A percentile compares a stretch with the other conserved stretches of the same genome.
phyloP scores from a whole-genome alignment of 2,113 vertebrate genomes.

The Anhinga anhinga region DNA sequence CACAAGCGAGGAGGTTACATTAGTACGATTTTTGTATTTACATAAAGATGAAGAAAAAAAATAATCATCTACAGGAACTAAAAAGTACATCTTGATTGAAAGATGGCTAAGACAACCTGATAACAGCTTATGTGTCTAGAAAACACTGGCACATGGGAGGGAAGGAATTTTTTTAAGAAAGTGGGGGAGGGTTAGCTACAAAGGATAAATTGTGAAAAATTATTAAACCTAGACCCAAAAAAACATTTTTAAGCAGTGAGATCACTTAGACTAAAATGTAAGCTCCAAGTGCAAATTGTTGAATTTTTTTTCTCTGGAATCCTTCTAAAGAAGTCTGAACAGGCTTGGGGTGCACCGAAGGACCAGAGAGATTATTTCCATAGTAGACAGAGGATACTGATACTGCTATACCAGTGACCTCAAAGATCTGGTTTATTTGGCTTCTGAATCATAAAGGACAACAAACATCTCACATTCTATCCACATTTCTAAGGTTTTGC shows the following conservation, averaged over 20 bases:
- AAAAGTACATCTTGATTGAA: slow-evolving; percentile 66
- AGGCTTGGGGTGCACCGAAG: not conserved
- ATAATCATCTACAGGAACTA: slow-evolving; percentile 39
- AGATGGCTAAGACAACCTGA: slow-evolving; percentile 60
- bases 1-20: slow-evolving; percentile 24
- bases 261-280: slow-evolving; percentile 16
- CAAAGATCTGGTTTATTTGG: not conserved
- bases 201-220: slow-evolving; percentile 28
- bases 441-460: not conserved
- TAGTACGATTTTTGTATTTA: slow-evolving; percentile 46
- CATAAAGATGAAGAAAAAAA: slow-evolving; percentile 44
- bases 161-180: slow-evolving; percentile 23
- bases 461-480: not conserved
- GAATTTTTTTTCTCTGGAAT: not conserved
- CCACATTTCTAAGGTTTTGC: not conserved
- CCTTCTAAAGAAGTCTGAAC: not conserved
- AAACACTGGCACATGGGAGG: slow-evolving; percentile 51
- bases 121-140: slow-evolving; percentile 54
- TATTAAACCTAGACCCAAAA: slow-evolving; percentile 52
- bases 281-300: slow-evolving; percentile 3
- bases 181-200: slow-evolving; percentile 45
- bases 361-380: not conserved
- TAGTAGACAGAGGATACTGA: not conserved
- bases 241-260: slow-evolving; percentile 45
- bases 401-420: not conserved